A percentile compares a stretch with the other conserved stretches of the same genome.
These are phyloP conservation scores for Tamias sibiricus DNA, from an alignment of 2,113 vertebrate genomes.

Conservation along the genomic window DNA sequence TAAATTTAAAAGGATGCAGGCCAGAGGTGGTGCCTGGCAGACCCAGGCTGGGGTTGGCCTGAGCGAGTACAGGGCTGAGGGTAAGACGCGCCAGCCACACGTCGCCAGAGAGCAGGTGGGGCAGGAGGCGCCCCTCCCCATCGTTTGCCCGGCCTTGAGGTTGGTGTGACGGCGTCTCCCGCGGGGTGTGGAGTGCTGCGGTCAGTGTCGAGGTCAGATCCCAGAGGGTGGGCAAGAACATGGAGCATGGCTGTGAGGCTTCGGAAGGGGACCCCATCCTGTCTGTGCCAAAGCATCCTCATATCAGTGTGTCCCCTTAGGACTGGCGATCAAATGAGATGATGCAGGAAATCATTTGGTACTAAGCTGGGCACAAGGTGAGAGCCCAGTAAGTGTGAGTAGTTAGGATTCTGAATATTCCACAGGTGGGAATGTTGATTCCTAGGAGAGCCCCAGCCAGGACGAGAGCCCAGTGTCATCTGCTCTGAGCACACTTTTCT, in stretches of 20 bases:
- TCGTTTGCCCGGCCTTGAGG: background rate
- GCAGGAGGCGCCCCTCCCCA: background rate
- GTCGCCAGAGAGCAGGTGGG: background rate
- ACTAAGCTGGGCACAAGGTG: background rate
- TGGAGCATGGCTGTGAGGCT: too few relatives aligned
- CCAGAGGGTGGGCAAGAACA: fast-evolving
- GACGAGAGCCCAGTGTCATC: background rate
- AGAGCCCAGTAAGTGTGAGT: fast-evolving
- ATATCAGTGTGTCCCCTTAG: background rate
- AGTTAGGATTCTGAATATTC: background rate
- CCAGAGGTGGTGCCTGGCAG: background rate
- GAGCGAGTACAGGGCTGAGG: background rate
- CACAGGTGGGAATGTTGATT: background rate
- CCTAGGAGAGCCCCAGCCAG: background rate
- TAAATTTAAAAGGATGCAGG: background rate
- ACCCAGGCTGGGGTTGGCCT: background rate
- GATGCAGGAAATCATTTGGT: background rate
- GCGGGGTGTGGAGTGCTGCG: background rate
- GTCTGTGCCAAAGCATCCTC: background rate
- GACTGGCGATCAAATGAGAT: background rate
- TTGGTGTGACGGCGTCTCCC: background rate
- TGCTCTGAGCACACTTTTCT: background rate
- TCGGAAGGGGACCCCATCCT: background rate
- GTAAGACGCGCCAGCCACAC: background rate
- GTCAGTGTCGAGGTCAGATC: background rate